Evolutionary conservation across 2,888 invertebrate genomes (phyloP), one percentile per base, ranked within the genome.

Genomic region (Uropetala carovei): DNA sequence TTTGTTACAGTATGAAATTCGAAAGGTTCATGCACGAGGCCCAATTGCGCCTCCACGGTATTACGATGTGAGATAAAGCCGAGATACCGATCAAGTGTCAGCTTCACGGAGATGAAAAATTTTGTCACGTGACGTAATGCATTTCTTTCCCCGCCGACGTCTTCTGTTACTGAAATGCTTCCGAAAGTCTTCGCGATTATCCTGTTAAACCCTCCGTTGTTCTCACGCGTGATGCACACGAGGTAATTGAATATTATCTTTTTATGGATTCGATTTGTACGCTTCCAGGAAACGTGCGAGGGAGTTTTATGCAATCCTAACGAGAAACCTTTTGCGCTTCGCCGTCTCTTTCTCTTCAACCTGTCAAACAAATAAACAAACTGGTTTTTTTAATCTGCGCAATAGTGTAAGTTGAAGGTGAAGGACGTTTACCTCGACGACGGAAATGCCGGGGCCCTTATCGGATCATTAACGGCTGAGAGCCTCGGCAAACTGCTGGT

Each of bases 141-240:
- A 27, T 75, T 22, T 75, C 75, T 43, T 43, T 43, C 75, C 11
- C 22, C 13, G 75, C 22, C 22, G 27, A 75, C 75, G 13, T 75
- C 75, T 27, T 22, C 22, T 13, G 75, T 27, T 75, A 27, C 75
- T 75, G 75, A 75, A 75, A 75, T 75, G 75, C 75, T 75, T 22
- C 75, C 75, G 75, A 75, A 27, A 75, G 75, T 18, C 22, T 75
- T 75, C 13, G 75, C 75, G 75, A 75, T 75, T 75, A 75, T 75
- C 75, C 27, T 75, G 27, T 75, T 75, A 27, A 75, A 27, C 75
- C 22, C 27, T 9, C 22, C 75, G 10, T 14, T 27, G 22, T 9
- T 27, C 75, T 10, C 22, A 75, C 27, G 27, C 68, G 68, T 22
- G 18, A n/a, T 27, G 13, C 75, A 75, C 75, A 4, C 75, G 75